Conservation (phyloP, 1,140 invertebrate species). For the Drosophila nannoptera region DNA sequence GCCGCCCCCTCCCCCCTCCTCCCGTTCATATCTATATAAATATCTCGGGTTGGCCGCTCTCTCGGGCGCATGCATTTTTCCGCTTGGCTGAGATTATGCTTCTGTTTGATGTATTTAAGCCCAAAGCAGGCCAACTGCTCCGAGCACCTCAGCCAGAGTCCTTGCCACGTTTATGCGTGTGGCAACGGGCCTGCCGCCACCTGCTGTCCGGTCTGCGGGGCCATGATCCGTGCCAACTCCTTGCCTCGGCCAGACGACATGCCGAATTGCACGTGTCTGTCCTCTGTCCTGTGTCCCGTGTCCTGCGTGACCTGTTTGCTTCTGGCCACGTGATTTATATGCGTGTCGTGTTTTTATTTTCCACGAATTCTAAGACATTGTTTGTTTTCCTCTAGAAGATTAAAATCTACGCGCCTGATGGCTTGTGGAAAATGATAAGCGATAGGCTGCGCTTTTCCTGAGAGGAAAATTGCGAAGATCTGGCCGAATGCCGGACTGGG, state of each 20-base stretch:
- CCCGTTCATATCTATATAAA: slow-evolving; percentile 13
- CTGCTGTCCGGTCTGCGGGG: slow-evolving; percentile 27
- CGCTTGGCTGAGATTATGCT: slow-evolving; percentile 67
- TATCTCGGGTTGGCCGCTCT: slow-evolving; percentile 24
- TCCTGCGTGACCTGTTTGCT: slow-evolving; percentile 52
- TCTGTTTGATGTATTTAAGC: slow-evolving; percentile 74
- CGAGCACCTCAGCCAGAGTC: slow-evolving; percentile 27
- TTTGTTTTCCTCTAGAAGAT: slow-evolving; percentile 39
- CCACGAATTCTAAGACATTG: slow-evolving; percentile 40
- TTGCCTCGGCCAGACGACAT: slow-evolving; percentile 48
- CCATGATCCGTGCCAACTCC: slow-evolving; percentile 19
- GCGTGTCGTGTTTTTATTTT: slow-evolving; percentile 30
- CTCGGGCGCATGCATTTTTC: slow-evolving; percentile 63
- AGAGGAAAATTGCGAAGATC: slow-evolving; percentile 3
- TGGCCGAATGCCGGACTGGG: too few relatives aligned
- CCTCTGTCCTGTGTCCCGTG: slow-evolving; percentile 8
- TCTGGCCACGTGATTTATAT: slow-evolving; percentile 52
- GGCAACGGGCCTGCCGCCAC: slow-evolving; percentile 12
- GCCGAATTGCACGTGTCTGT: slow-evolving; percentile 60
- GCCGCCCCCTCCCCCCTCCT: not conserved
- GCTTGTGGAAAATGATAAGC: slow-evolving; percentile 53
- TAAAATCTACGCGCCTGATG: slow-evolving; percentile 47
- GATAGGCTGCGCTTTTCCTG: slow-evolving; percentile 15
- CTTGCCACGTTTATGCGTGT: slow-evolving; percentile 18
- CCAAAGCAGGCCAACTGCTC: slow-evolving; percentile 46